These are phyloP conservation scores for Vultur gryphus DNA, from an alignment of 2,797 vertebrate genomes.

Conservation along the genomic window DNA sequence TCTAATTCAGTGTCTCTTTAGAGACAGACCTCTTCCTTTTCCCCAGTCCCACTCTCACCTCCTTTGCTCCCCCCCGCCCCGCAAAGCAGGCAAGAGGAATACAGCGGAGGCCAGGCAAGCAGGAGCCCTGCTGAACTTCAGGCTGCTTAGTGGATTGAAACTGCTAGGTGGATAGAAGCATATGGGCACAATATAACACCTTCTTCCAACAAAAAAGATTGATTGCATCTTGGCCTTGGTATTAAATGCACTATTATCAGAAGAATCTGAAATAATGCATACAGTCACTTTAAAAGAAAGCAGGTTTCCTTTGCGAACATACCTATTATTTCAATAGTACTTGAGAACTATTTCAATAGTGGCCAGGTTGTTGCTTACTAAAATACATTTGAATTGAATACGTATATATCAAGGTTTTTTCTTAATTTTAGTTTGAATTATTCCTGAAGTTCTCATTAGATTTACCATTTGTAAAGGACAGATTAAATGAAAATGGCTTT, in stretches of 20 bases:
- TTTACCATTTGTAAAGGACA: conserved; percentile 69
- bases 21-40: neutral
- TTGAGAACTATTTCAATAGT: conserved; percentile 65
- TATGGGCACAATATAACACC: neutral
- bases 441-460: conserved; percentile 67
- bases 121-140: neutral
- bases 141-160: neutral
- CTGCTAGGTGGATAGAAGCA: neutral
- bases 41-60: neutral
- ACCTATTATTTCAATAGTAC: conserved; percentile 64
- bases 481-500: conserved; percentile 67
- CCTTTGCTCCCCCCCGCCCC: neutral
- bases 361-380: conserved; percentile 62
- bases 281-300: conserved; percentile 62
- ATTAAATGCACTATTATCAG: conserved; percentile 63
- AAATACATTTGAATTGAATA: conserved; percentile 63
- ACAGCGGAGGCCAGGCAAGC: neutral
- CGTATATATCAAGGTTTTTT: conserved; percentile 35
- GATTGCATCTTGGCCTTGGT: conserved; percentile 57
- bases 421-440: conserved; percentile 62
- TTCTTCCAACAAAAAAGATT: conserved; percentile 50
- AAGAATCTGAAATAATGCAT: conserved; percentile 64
- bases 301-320: conserved; percentile 45
- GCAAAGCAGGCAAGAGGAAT: neutral
- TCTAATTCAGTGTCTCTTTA: conserved; percentile 58